phyloP scores from a whole-genome alignment of 2,113 vertebrate genomes.

The Phyllostomus discolor region DNA sequence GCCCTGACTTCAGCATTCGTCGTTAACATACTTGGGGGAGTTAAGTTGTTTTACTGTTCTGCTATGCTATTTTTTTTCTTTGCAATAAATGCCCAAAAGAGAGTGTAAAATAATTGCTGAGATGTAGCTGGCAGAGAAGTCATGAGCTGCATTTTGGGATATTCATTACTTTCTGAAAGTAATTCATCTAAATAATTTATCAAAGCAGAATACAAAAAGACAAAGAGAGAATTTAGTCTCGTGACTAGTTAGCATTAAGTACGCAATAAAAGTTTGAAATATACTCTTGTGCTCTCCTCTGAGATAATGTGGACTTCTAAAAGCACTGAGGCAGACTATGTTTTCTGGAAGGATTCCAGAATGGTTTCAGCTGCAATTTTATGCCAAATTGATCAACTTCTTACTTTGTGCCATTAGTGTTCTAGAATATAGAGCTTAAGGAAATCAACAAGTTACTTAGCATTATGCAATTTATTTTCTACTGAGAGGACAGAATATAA shows the following conservation, averaged over 20 bases:
- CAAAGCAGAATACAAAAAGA: neutral
- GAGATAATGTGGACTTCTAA: neutral
- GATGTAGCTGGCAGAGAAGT: neutral
- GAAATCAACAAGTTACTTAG: neutral
- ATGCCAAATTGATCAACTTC: neutral
- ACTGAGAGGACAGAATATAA: neutral
- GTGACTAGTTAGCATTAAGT: neutral
- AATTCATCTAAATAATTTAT: neutral
- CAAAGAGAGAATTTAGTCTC: neutral
- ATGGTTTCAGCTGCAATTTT: neutral
- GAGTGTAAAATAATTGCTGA: neutral
- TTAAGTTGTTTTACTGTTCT: conserved; percentile 38
- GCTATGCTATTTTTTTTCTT: neutral
- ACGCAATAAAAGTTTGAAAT: neutral
- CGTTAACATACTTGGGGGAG: neutral
- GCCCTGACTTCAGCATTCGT: neutral
- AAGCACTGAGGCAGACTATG: neutral
- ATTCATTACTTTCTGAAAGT: neutral
- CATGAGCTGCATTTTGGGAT: neutral
- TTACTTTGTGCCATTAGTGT: neutral
- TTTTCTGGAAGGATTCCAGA: conserved; percentile 22
- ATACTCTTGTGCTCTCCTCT: neutral
- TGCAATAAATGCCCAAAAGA: neutral
- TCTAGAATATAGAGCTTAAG: neutral
- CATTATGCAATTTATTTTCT: neutral